Evolutionary conservation across 1,140 invertebrate species (phyloP), one percentile per base, ranked within the genome.

Genomic region (Papilio aristodemus): DNA sequence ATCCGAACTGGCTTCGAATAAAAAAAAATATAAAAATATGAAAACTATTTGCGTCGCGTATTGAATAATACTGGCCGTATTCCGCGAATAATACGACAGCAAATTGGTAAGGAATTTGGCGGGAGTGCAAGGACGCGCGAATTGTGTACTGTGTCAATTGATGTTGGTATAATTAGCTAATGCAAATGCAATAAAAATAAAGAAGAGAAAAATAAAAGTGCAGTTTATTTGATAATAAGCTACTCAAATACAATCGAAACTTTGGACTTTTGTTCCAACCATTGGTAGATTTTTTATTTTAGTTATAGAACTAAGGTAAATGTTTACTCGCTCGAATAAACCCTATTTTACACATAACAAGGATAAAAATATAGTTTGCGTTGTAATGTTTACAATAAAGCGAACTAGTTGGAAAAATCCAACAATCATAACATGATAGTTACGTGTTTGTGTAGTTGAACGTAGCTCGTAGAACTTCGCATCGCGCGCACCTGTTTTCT

Each of bases 401-500:
- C 17, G 11, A 50, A 50, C 46, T 22, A 10, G 19, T 22, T 17
- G 46, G 46, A 50, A 43, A 50, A 22, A 9, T 6, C 19, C 41
- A 46, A 50, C 19, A 10, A 19, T 54, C 4, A 54, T 25, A 25
- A 22, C 22, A 11, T 25, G 0, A 22, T 54, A 54, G 46, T 22
- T 22, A 22, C 2, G 22, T 13, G 46, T 54, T 39, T 39, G 38
- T 13, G 46, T 54, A 54, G 9, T 54, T 22, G 46, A 54, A 54
- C 46, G 46, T 54, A 54, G 19, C 19, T 59, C 66, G 71, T 36
- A 41, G 58, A 73, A 69, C 27, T 32, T 22, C 69, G 43, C 73
- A 74, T 22, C 75, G 67, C 73, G 71, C 79, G 58, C 84, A 86
- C 76, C 81, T 87, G 85, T 84, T 87, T 87, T 86, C 76, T 69